These are phyloP conservation scores for Sebastes variabilis DNA, from an alignment of 2,797 vertebrate genomes.

Conservation along the genomic window DNA sequence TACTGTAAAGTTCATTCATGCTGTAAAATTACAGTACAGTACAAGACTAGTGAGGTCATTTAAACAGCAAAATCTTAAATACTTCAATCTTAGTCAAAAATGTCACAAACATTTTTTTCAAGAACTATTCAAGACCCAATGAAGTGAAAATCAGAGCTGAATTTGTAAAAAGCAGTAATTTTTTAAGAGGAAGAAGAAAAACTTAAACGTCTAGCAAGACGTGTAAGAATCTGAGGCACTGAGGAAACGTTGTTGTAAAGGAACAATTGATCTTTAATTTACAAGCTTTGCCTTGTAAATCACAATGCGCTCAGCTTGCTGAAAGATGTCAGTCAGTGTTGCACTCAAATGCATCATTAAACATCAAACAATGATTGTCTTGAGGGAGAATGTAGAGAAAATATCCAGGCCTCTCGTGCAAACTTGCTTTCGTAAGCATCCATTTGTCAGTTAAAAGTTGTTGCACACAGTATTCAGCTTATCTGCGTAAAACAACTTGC, in stretches of 20 bases:
- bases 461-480: not conserved
- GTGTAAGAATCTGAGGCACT: not conserved
- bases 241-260: not conserved
- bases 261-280: not conserved
- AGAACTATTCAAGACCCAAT: not conserved
- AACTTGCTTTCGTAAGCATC: not conserved
- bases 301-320: not conserved
- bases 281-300: not conserved
- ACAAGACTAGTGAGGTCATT: not conserved
- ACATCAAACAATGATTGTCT: not conserved
- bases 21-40: not conserved
- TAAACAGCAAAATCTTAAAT: not conserved
- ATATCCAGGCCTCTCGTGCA: not conserved
- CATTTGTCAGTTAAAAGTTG: not conserved
- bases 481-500: not conserved
- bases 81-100: not conserved
- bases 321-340: not conserved
- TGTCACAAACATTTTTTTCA: not conserved
- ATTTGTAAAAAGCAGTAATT: not conserved
- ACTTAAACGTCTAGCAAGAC: not conserved
- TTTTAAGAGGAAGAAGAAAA: not conserved
- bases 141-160: not conserved
- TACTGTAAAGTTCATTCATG: not conserved
- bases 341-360: not conserved
- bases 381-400: not conserved